phyloP scores from a whole-genome alignment of 1,140 invertebrate genomes.

The Drosophila gunungcola region DNA sequence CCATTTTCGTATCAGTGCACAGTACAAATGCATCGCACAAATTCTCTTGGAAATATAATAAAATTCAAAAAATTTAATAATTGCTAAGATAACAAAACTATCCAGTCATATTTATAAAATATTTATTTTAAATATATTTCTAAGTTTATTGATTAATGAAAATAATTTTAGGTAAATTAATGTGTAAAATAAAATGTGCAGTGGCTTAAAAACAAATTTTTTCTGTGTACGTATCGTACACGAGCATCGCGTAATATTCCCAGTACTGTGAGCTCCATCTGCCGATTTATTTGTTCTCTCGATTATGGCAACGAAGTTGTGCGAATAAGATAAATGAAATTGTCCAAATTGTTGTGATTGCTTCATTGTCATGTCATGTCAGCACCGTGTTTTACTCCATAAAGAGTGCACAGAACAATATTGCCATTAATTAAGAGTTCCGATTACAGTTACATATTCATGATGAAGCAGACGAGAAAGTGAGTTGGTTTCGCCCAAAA shows the following conservation, averaged over 20 bases:
- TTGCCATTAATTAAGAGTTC: conserved; percentile 28
- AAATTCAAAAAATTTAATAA: background rate
- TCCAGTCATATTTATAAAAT: no score
- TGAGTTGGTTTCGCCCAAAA: background rate
- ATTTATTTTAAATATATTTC: no score
- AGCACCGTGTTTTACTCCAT: conserved; percentile 22
- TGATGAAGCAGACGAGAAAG: conserved; percentile 7
- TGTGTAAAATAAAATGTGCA: no score
- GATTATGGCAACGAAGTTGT: conserved; percentile 48
- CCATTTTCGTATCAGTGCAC: conserved; percentile 26
- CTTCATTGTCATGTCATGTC: conserved; percentile 27
- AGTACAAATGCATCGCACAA: background rate
- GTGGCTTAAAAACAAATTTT: background rate
- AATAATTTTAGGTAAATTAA: no score
- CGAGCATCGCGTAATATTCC: conserved; percentile 23
- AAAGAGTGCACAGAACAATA: conserved; percentile 23
- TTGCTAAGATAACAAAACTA: no score
- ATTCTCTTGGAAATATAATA: background rate
- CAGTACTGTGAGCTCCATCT: conserved; percentile 5
- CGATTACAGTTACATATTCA: conserved; percentile 30
- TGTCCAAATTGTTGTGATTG: conserved; percentile 49
- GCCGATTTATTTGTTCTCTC: conserved; percentile 51
- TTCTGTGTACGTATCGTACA: background rate
- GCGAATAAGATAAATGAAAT: conserved; percentile 69
- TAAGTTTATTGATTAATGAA: no score